Conservation (phyloP, 2,797 vertebrate genomes). For the Kryptolebias ocellatus region DNA sequence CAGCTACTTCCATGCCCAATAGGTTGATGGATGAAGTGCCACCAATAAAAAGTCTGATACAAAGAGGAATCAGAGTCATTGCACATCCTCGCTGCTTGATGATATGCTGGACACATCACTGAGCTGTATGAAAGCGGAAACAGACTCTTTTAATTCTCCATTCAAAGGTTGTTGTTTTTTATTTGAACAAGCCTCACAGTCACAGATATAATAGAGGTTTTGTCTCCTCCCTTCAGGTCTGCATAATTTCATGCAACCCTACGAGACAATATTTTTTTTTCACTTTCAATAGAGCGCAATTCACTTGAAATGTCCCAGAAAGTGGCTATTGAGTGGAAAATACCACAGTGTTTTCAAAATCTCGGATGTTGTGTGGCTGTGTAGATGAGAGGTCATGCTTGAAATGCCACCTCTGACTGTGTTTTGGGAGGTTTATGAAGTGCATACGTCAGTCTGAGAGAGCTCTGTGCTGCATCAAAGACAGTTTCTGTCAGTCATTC, state of each 20-base stretch:
- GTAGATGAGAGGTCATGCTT: conserved; percentile 60
- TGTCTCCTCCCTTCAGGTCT: conserved; percentile 43
- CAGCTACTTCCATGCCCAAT: background rate
- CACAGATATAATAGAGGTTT: conserved; percentile 37
- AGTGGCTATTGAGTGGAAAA: conserved; percentile 57
- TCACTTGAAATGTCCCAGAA: conserved; percentile 59
- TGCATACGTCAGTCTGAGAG: conserved; percentile 30
- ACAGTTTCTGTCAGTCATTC: conserved; percentile 28
- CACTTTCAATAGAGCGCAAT: conserved; percentile 34
- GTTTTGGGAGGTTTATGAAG: conserved; percentile 54
- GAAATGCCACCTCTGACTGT: conserved; percentile 60
- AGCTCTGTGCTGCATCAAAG: conserved; percentile 26
- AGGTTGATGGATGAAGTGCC: conserved; percentile 4
- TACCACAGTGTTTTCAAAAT: conserved; percentile 55
- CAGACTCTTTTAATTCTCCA: conserved; percentile 38
- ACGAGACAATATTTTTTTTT: conserved; percentile 38
- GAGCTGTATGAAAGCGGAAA: conserved; percentile 31
- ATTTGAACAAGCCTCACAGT: conserved; percentile 37
- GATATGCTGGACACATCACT: conserved; percentile 16
- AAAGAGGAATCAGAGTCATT: conserved; percentile 28
- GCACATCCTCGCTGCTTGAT: conserved; percentile 11
- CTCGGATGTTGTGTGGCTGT: conserved; percentile 26
- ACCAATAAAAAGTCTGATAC: background rate
- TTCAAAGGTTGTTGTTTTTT: conserved; percentile 47
- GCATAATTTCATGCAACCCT: conserved; percentile 51